These are phyloP conservation scores for Clivina fossor DNA, from an alignment of 2,888 invertebrate species.

Conservation along the genomic window DNA sequence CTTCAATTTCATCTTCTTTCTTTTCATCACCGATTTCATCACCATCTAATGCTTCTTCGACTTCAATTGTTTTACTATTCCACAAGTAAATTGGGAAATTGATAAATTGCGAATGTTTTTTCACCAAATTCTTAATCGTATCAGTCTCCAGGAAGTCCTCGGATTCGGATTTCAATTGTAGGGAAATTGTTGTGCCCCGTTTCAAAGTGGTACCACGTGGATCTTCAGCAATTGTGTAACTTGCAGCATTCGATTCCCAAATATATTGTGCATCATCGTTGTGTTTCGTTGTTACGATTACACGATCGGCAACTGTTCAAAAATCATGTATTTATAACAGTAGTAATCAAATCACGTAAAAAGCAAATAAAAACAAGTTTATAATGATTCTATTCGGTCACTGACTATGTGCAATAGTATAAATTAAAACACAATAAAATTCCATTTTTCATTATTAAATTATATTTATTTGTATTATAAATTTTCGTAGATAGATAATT, in stretches of 20 bases:
- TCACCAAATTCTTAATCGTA: slow-evolving; percentile 85
- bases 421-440: too few relatives aligned
- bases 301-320: slow-evolving; percentile 92
- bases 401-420: too few relatives aligned
- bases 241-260: slow-evolving; percentile 95
- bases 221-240: slow-evolving; percentile 89
- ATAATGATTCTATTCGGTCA: too few relatives aligned
- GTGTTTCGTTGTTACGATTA: slow-evolving; percentile 93
- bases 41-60: slow-evolving; percentile 68
- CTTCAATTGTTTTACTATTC: slow-evolving; percentile 72
- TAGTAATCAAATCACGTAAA: too few relatives aligned
- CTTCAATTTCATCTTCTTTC: slow-evolving; percentile 54
- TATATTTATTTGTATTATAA: too few relatives aligned
- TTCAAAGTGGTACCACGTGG: slow-evolving; percentile 89
- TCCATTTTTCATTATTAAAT: background rate
- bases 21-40: slow-evolving; percentile 56
- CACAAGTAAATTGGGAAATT: slow-evolving; percentile 98
- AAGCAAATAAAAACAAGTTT: too few relatives aligned
- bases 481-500: too few relatives aligned
- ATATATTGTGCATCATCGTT: slow-evolving; percentile 91
- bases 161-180: slow-evolving; percentile 96
- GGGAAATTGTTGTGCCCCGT: slow-evolving; percentile 68
- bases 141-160: slow-evolving; percentile 92
- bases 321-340: too few relatives aligned
- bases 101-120: slow-evolving; percentile 99